These are phyloP conservation scores for Heliconius hortense DNA, from an alignment of 2,888 invertebrate genomes.

Conservation along the genomic window DNA sequence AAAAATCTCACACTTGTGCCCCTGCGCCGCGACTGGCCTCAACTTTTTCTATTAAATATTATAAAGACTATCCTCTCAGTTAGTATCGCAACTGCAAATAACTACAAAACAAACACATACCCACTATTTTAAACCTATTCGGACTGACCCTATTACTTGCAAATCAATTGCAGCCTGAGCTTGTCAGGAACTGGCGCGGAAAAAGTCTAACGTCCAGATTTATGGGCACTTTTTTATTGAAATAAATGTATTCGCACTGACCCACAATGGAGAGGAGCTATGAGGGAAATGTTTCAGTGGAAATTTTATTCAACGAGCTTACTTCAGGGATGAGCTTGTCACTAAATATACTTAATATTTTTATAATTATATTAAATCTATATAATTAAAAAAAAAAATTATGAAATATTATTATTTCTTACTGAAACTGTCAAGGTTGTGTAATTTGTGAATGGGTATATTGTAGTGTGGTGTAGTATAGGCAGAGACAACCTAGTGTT, in stretches of 20 bases:
- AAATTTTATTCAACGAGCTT: conserved; percentile 52
- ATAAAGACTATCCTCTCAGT: too few relatives aligned
- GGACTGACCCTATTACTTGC: conserved; percentile 35
- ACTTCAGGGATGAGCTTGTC: conserved; percentile 56
- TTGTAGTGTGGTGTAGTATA: too few relatives aligned
- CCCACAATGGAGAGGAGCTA: conserved; percentile 43
- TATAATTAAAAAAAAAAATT: too few relatives aligned
- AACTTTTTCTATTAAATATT: too few relatives aligned
- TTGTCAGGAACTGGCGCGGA: conserved; percentile 39
- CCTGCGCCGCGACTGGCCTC: too few relatives aligned
- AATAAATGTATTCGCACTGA: conserved; percentile 46
- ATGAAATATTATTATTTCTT: too few relatives aligned
- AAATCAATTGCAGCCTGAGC: conserved; percentile 32
- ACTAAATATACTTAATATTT: too few relatives aligned
- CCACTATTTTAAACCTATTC: conserved; percentile 32
- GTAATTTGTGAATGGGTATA: too few relatives aligned
- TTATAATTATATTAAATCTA: too few relatives aligned
- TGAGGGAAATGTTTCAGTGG: conserved; percentile 43
- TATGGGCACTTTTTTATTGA: conserved; percentile 45
- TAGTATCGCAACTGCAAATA: background rate
- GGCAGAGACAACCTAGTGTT: too few relatives aligned
- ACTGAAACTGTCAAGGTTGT: too few relatives aligned
- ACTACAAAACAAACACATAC: conserved; percentile 10
- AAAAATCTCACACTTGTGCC: too few relatives aligned
- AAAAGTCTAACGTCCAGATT: conserved; percentile 45